Conservation (phyloP, 2,113 vertebrate species). For the Panurus biarmicus region DNA sequence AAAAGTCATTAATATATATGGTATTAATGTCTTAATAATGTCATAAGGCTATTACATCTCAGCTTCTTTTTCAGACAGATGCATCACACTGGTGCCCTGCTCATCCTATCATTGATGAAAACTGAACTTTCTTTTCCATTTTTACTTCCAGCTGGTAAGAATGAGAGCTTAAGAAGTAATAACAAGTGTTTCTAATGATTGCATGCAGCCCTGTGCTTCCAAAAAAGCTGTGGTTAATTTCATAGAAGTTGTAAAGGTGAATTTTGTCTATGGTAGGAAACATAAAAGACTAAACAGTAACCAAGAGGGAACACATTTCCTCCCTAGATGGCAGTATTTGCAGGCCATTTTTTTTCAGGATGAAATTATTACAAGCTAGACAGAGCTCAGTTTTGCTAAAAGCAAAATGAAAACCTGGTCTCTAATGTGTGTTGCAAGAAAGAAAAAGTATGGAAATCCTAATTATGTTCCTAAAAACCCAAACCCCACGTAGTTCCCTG, state of each 20-base stretch:
- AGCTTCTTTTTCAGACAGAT: background rate
- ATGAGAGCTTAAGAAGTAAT: background rate
- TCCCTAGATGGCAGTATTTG: slow-evolving; percentile 7
- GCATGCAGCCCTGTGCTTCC: background rate
- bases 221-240: background rate
- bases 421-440: background rate
- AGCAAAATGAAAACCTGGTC: background rate
- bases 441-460: background rate
- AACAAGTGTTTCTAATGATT: background rate
- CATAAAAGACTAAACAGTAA: background rate
- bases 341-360: background rate
- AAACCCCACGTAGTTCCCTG: accelerated
- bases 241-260: background rate
- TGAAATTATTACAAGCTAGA: background rate
- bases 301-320: background rate
- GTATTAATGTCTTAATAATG: background rate
- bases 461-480: background rate
- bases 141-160: background rate
- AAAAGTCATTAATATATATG: background rate
- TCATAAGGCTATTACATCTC: background rate
- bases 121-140: background rate
- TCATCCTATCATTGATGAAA: background rate
- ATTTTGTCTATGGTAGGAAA: background rate
- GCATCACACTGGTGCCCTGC: background rate
- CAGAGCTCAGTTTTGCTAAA: background rate